Evolutionary conservation across 1,140 invertebrate species (phyloP), one percentile per base, ranked within the genome.

Genomic region (Drosophila repleta): DNA sequence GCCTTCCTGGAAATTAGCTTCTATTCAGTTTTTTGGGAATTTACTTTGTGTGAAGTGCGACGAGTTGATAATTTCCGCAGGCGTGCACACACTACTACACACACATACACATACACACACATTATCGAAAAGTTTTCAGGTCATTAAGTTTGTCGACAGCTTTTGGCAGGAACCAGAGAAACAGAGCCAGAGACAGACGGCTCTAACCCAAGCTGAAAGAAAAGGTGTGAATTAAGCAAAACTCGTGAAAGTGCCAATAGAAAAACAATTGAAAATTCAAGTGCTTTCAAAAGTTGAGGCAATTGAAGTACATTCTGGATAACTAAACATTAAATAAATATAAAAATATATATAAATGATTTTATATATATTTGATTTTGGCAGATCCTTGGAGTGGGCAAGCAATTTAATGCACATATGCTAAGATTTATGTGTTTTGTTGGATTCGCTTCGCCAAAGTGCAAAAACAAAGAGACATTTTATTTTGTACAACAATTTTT

Each of bases 61-160:
- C 58, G 56, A 87, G 69, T 87, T 85, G 82, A 82, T 87, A 87
- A 85, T 87, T 87, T 85, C 78, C 81, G 66, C 74, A 87, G 63
- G 53, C 62, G 17, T 37, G 35, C 67, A 64, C 67, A 56, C 45
- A 64, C 49, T 32, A 37, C 13, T 43, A 37, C 53, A 56, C 56
- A 57, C 62, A 63, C 39, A 58, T 18, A 29, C 45, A 39, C 71
- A 61, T 29, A 61, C 11, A 45, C 35, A 67, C 72, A 41, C 69
- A 76, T 90, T 90, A 90, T 90, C 87, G 87, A 85, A 82, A 76
- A 85, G 78, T 90, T 90, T 90, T 90, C 87, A 69, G 72, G 87
- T 90, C 87, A 90, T 90, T 90, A 90, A 90, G 87, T 90, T 90
- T 79, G 78, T 67, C 79, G 60, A 70, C 77, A 78, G 76, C 45